Evolutionary conservation across 2,797 vertebrate genomes (phyloP), one percentile per base, ranked within the genome.

Genomic region (Cyclura pinguis): DNA sequence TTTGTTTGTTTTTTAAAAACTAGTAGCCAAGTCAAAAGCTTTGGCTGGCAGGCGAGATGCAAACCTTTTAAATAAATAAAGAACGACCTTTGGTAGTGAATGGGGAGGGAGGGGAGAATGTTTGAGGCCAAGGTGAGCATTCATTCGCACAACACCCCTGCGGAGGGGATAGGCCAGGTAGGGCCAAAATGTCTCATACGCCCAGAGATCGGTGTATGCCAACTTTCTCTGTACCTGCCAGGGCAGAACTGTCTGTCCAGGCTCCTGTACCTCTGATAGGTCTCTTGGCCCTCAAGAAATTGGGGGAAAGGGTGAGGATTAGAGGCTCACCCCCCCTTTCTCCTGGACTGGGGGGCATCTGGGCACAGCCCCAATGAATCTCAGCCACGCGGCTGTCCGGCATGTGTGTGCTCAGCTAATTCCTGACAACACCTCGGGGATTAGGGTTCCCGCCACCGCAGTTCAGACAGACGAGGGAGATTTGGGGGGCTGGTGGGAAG

Each of bases 341-440:
- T 7, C 32, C 18, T 1, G 22, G 29, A 10, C 8, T n/a, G 32
- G 64, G 47, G 55, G 64, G 50, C 64, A 38, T 6, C 24, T 22
- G 52, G 69, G 47, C 32, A 42, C 35, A 2, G 69, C 55, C 18
- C 24, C 77, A 29, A 72, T 50, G 72, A 83, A 89, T 35, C 87
- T 57, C 35, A 89, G 67, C 57, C 80, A 76, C 10, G 47, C 35
- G 3, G 55, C 27, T 8, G 67, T 57, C 62, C 62, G 52, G 80
- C 55, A 4, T 18, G 9, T 18, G 38, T 22, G 69, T 1, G 6
- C 20, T 42, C 9, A 38, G 29, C 73, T 92, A 92, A 92, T 89
- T 92, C 88, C 88, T 10, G 74, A 74, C 91, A 84, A 32, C 88
- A 73, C 91, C 64, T 59, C 20, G 1, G 1, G 52, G 91, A 89